Evolutionary conservation across 2,888 invertebrate genomes (phyloP), one percentile per base, ranked within the genome.

Genomic region (Dasypolia templi): DNA sequence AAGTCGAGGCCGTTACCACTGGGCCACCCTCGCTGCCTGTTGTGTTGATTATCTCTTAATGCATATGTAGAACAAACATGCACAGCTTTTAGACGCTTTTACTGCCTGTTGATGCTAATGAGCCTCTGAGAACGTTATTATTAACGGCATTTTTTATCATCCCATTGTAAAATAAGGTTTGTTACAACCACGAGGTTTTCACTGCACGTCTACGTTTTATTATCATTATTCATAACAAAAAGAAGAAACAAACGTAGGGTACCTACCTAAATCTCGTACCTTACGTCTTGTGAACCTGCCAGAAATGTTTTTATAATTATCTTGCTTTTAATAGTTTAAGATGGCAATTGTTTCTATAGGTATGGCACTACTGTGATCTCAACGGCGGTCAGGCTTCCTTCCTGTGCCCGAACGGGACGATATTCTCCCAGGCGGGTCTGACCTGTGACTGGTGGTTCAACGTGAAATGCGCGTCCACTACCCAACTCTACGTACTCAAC

Each of bases 361-460:
- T 98, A 14, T 99, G 98, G 99, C 98, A 99, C 93, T 99, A 99
- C 92, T 99, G 98, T 91, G 98, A 98, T 92, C 96, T 99, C 73
- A 98, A 98, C 90, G 98, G 98, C 12, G 98, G 98, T 11, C 98
- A 98, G 93, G 98, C 98, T 7, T 98, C 98, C 5, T 99, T 99
- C 92, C 94, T 99, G 51, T 99, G 98, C 89, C 98, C 98, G 64
- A 98, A 98, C 92, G 98, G 99, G 53, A 99, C 99, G 5, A 98
- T 99, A 90, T 99, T 99, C 95, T 98, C 98, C 84, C 98, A 99
- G 96, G 98, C 98, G 22, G 98, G 97, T 0, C 94, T 99, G 59
- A 98, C 98, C 0, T 98, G 98, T 90, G 99, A 99, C 92, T 99
- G 98, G 98, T 99, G 98, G 98, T 99, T 98, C 94, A 99, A 99